These are phyloP conservation scores for Tupiocoris notatus DNA, from an alignment of 2,888 invertebrate genomes.

Conservation along the genomic window DNA sequence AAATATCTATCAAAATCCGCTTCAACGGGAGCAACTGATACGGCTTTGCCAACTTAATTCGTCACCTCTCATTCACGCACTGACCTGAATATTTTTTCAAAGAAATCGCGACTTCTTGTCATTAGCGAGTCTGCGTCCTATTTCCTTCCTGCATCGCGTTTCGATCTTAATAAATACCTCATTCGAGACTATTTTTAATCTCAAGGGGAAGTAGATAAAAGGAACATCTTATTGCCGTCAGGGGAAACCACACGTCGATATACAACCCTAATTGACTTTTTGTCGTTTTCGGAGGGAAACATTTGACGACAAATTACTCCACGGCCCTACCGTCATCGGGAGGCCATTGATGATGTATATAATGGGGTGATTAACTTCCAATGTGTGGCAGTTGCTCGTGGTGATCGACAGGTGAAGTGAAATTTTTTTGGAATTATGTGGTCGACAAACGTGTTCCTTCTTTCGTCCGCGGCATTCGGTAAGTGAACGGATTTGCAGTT, in stretches of 20 bases:
- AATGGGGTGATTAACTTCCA: background rate
- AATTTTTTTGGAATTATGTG: background rate
- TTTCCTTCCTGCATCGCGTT: background rate
- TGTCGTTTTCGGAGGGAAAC: background rate
- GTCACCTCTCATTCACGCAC: too few relatives aligned
- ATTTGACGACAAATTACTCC: background rate
- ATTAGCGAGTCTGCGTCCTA: background rate
- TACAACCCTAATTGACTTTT: background rate
- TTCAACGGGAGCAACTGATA: too few relatives aligned
- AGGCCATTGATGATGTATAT: background rate
- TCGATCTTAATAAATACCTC: background rate
- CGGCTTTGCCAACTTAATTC: too few relatives aligned
- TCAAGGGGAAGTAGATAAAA: background rate
- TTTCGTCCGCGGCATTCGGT: background rate
- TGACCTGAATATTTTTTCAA: too few relatives aligned
- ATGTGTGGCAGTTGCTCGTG: background rate
- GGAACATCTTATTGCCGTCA: background rate
- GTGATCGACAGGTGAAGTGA: background rate
- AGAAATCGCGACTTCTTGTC: too few relatives aligned
- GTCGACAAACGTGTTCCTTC: background rate
- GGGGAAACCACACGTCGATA: background rate
- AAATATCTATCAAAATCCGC: too few relatives aligned
- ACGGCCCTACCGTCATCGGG: background rate
- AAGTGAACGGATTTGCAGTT: background rate
- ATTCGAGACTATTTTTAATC: background rate